Conservation (phyloP, 1,140 invertebrate species). For the Temnothorax nylanderi region DNA sequence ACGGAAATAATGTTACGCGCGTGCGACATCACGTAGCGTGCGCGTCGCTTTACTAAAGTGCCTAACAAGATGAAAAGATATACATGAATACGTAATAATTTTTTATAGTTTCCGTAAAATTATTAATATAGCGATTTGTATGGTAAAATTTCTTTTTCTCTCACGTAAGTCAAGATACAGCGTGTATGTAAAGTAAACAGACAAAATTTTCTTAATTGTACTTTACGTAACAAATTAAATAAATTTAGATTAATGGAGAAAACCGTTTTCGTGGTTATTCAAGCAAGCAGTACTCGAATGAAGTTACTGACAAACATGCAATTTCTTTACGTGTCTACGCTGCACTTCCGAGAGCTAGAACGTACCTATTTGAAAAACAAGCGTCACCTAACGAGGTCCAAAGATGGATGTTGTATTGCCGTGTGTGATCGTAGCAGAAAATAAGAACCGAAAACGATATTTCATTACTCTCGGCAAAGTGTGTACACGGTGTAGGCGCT, state of each 20-base stretch:
- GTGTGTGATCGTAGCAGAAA: neutral
- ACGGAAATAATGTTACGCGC: constrained; percentile 47
- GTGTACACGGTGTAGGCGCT: constrained; percentile 27
- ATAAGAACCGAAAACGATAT: constrained; percentile 55
- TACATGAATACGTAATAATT: neutral
- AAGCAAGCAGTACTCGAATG: neutral
- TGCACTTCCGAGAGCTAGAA: neutral
- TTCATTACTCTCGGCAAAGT: constrained; percentile 48
- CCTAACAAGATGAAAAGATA: neutral
- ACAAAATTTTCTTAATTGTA: neutral
- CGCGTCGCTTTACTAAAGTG: constrained; percentile 18
- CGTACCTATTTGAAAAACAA: constrained; percentile 48
- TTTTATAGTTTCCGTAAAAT: neutral
- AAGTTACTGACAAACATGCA: constrained; percentile 9
- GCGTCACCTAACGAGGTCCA: neutral
- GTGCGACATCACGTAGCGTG: constrained; percentile 47
- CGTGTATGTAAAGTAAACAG: neutral
- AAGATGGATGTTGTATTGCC: constrained; percentile 30
- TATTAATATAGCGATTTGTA: neutral
- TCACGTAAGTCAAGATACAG: neutral
- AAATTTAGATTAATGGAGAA: neutral
- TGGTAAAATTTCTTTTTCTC: neutral
- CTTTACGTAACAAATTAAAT: neutral
- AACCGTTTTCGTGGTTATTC: neutral
- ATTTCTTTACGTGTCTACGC: neutral